Evolutionary conservation across 2,113 vertebrate species (phyloP).

Genomic region (Corythornis cristatus): DNA sequence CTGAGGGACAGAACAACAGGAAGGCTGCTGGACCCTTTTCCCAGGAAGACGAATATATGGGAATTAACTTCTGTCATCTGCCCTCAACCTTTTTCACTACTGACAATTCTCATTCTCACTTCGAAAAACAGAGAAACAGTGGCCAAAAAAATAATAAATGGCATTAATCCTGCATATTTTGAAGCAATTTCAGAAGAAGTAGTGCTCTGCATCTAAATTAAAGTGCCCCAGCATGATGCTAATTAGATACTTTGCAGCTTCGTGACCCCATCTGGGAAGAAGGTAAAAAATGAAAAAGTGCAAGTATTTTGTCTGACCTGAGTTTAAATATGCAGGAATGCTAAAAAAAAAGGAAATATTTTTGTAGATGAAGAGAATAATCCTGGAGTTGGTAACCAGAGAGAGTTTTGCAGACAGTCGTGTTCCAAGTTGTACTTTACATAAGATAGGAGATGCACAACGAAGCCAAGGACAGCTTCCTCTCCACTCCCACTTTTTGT

Average conservation of each 20-base stretch:
- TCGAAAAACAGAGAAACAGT: conserved; percentile 26
- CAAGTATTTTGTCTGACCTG: conserved; percentile 12
- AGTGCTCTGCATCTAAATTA: conserved; percentile 59
- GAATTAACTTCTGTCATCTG: conserved; percentile 59
- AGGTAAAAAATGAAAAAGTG: not conserved
- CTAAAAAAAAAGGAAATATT: not conserved
- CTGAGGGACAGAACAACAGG: conserved; percentile 44
- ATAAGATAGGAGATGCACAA: not conserved
- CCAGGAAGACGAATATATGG: conserved; percentile 31
- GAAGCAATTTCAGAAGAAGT: conserved; percentile 24
- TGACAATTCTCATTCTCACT: conserved; percentile 66
- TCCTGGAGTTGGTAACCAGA: not conserved
- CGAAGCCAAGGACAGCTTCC: not conserved
- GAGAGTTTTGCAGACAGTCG: not conserved
- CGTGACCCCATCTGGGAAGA: not conserved
- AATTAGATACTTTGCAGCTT: conserved; percentile 63
- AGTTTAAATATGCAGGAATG: not conserved
- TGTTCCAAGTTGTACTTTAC: not conserved
- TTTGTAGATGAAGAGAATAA: not conserved
- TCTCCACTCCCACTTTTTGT: not conserved
- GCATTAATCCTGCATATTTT: conserved; percentile 63
- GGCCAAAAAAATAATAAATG: not conserved
- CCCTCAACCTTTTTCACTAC: conserved; percentile 13
- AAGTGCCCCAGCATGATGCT: conserved; percentile 50
- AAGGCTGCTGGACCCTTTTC: conserved; percentile 29